phyloP scores from a whole-genome alignment of 2,113 vertebrate species.

The Dasyprocta punctata region DNA sequence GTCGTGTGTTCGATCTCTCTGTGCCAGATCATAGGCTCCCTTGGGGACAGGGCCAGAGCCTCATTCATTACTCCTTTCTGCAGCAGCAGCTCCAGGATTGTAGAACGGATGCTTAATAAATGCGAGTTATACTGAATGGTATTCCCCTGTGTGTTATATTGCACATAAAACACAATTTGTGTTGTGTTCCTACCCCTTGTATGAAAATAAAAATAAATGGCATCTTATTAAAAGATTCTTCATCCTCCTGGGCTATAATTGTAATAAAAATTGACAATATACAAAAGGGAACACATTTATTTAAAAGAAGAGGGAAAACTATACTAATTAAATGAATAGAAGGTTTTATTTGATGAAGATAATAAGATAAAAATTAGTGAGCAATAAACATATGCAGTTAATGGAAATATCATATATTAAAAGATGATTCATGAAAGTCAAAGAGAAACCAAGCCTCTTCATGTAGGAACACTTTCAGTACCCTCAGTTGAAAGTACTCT shows the following conservation, averaged over 20 bases:
- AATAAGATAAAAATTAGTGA: background rate
- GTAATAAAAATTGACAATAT: background rate
- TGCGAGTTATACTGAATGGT: background rate
- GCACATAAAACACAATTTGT: background rate
- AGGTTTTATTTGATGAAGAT: conserved; percentile 16
- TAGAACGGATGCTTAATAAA: background rate
- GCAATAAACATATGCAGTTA: background rate
- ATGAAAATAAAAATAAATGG: background rate
- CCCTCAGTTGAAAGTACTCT: background rate
- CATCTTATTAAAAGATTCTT: background rate
- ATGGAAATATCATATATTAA: background rate
- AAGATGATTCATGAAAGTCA: background rate
- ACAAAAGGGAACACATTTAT: background rate
- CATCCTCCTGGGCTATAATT: background rate
- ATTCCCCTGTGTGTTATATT: background rate
- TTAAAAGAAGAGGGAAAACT: background rate
- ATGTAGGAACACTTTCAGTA: background rate
- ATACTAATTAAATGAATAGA: background rate
- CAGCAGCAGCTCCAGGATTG: background rate
- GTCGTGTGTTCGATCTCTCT: background rate
- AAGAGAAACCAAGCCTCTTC: background rate
- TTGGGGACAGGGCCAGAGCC: background rate
- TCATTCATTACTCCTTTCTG: background rate
- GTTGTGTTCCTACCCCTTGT: background rate
- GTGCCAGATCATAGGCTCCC: background rate